A percentile compares a stretch with the other conserved stretches of the same genome.
These are phyloP conservation scores for Scartelaos histophorus DNA, from an alignment of 2,113 vertebrate species.

Conservation along the genomic window DNA sequence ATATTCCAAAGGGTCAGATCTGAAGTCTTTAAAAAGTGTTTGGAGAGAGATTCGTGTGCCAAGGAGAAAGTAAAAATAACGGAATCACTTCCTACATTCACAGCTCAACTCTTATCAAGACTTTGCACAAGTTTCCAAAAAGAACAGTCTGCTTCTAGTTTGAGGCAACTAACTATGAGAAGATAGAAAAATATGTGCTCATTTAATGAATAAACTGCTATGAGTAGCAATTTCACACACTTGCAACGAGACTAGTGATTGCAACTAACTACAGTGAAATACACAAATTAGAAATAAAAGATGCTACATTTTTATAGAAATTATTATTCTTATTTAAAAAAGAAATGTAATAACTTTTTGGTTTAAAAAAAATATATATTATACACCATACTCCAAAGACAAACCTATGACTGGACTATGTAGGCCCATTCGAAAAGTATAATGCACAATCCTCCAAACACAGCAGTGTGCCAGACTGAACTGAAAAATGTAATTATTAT, in stretches of 20 bases:
- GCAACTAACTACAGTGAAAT: constrained; percentile 15
- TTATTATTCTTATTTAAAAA: neutral
- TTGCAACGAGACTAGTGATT: neutral
- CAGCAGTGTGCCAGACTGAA: neutral
- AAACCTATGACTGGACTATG: neutral
- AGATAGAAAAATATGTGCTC: constrained; percentile 34
- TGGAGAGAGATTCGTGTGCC: constrained; percentile 21
- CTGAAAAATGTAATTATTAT: neutral
- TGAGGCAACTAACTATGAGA: constrained; percentile 33
- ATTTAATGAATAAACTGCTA: constrained; percentile 41
- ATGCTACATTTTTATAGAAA: neutral
- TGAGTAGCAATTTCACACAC: neutral
- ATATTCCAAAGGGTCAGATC: constrained; percentile 55
- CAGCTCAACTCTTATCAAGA: constrained; percentile 63
- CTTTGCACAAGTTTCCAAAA: constrained; percentile 54
- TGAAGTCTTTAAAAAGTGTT: constrained; percentile 43
- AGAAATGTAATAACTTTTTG: neutral
- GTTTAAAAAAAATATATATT: neutral
- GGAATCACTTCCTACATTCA: constrained; percentile 68
- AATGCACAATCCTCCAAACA: neutral
- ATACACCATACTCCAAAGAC: neutral
- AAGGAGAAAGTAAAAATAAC: constrained; percentile 64
- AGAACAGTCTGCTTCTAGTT: constrained; percentile 56
- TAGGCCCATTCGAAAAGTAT: neutral
- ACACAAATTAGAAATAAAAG: constrained; percentile 3